Percentiles rank a stretch among this genome's conserved stretches.
These are phyloP conservation scores for Poecilia picta DNA, from an alignment of 2,797 vertebrate genomes.

Conservation along the genomic window DNA sequence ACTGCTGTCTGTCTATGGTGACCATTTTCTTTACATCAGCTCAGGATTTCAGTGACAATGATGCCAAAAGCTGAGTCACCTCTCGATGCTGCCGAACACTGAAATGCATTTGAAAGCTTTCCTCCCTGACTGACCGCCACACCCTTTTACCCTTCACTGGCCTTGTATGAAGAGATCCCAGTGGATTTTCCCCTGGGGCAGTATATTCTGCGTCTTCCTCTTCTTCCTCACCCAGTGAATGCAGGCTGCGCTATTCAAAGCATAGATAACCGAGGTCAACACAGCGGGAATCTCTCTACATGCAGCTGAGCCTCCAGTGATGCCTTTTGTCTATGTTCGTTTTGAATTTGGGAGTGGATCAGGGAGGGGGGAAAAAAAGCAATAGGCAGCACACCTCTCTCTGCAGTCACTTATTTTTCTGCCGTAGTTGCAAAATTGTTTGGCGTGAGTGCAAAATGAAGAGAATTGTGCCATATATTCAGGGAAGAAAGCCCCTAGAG, in stretches of 20 bases:
- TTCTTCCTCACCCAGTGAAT: conserved; percentile 59
- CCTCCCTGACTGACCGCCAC: conserved; percentile 46
- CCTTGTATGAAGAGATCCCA: conserved; percentile 51
- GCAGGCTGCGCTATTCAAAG: conserved; percentile 57
- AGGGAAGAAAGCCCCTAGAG: conserved; percentile 33
- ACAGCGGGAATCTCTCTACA: conserved; percentile 66
- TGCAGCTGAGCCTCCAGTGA: conserved; percentile 56
- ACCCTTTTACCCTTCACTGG: conserved; percentile 46
- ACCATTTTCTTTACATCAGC: conserved; percentile 17
- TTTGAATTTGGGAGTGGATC: conserved; percentile 64
- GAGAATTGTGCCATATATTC: conserved; percentile 37
- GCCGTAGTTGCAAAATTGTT: conserved; percentile 40
- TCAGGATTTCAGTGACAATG: conserved; percentile 10
- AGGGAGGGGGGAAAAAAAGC: conserved; percentile 50
- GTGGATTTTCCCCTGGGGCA: conserved; percentile 50
- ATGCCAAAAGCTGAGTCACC: conserved; percentile 62
- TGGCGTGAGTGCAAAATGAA: conserved; percentile 39
- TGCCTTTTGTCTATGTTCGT: conserved; percentile 50
- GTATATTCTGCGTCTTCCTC: conserved; percentile 50
- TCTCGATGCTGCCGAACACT: conserved; percentile 42
- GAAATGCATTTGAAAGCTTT: conserved; percentile 43
- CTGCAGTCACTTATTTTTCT: conserved; percentile 32
- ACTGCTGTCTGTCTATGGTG: conserved; percentile 21
- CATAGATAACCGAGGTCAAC: conserved; percentile 77
- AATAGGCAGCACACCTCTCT: conserved; percentile 47